Evolutionary conservation across 2,888 invertebrate species (phyloP).

Genomic region (Phalera bucephala): DNA sequence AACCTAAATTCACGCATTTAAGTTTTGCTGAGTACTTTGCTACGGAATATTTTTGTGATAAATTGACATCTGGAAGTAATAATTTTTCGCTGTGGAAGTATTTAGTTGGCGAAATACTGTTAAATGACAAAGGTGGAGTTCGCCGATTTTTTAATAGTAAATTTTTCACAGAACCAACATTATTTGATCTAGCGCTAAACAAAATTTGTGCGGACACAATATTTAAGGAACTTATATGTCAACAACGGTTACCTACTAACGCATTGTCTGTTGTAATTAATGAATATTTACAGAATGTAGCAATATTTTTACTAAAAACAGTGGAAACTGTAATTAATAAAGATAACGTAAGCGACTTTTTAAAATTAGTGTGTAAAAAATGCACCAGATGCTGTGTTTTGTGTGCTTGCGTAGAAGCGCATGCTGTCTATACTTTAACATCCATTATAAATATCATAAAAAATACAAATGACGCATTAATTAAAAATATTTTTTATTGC

Average conservation of each 20-base stretch:
- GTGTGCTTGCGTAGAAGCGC: background rate
- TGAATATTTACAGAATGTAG: background rate
- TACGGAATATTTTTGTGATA: slow-evolving; percentile 18
- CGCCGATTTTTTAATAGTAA: slow-evolving; percentile 17
- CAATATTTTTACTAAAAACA: background rate
- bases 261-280: background rate
- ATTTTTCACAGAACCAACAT: background rate
- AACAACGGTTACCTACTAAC: background rate
- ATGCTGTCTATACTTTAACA: no score
- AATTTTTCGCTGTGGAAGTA: slow-evolving; percentile 12
- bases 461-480: no score
- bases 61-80: slow-evolving; percentile 6
- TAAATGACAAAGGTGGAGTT: slow-evolving; percentile 7
- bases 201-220: background rate
- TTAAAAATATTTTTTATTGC: no score
- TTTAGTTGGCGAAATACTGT: slow-evolving; percentile 11
- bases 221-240: background rate
- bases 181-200: background rate
- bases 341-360: background rate
- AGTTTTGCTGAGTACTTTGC: slow-evolving; percentile 30
- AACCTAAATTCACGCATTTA: slow-evolving; percentile 28
- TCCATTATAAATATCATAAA: no score
- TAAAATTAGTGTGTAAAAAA: background rate
- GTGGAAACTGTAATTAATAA: background rate
- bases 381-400: background rate